phyloP scores from a whole-genome alignment of 2,888 invertebrate genomes.

The Pollenia griseotomentosa region DNA sequence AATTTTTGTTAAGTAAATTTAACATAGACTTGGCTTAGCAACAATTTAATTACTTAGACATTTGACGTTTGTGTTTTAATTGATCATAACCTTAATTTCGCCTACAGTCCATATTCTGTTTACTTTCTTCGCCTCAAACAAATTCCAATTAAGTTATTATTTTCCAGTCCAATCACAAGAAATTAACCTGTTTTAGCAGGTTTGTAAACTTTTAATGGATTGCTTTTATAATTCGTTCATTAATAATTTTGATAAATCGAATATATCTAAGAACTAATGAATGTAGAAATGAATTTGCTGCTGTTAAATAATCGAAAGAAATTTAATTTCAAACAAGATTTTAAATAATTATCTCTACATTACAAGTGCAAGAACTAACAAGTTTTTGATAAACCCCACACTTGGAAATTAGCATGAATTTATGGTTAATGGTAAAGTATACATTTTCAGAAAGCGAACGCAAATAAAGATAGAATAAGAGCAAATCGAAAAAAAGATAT shows the following conservation, averaged over 20 bases:
- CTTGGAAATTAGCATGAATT: constrained; percentile 42
- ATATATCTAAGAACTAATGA: not conserved
- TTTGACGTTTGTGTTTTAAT: constrained; percentile 1
- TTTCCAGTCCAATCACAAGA: not conserved
- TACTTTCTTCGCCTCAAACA: not conserved
- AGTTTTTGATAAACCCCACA: constrained; percentile 46
- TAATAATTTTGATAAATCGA: constrained; percentile 35
- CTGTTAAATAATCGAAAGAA: constrained; percentile 9
- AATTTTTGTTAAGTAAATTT: constrained; percentile 10
- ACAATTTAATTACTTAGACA: not conserved
- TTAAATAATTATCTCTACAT: not conserved
- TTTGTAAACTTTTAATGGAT: constrained; percentile 41
- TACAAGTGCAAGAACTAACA: constrained; percentile 16
- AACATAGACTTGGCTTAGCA: constrained; percentile 11
- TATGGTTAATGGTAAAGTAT: constrained; percentile 13
- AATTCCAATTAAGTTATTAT: constrained; percentile 20
- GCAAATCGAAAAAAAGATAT: not conserved
- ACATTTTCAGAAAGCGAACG: not conserved
- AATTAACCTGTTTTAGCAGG: constrained; percentile 9
- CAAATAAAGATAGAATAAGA: not conserved
- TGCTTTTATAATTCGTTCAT: constrained; percentile 38
- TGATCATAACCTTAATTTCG: not conserved
- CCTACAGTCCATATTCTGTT: not conserved
- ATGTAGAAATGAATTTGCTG: not conserved
- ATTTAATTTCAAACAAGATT: constrained; percentile 17